Conservation (phyloP, 2,797 vertebrate species). For the Thripadectes ignobilis region DNA sequence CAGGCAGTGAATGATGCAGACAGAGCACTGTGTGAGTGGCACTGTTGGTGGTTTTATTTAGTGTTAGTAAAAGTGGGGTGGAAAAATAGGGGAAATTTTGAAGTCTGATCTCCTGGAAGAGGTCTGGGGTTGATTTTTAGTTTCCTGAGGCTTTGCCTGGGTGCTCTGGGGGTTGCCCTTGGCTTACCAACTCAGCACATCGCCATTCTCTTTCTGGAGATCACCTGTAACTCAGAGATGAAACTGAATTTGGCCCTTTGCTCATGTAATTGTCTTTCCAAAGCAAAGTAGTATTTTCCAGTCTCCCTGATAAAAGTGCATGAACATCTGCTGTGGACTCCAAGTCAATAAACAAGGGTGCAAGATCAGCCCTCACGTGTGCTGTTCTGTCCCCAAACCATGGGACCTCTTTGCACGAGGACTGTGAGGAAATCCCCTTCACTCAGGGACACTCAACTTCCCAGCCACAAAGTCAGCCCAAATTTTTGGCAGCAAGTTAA, state of each 20-base stretch:
- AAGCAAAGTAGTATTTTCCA: neutral
- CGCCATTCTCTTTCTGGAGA: neutral
- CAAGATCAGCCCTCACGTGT: accelerated
- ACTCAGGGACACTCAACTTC: accelerated
- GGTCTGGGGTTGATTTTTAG: neutral
- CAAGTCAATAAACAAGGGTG: neutral
- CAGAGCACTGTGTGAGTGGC: accelerated
- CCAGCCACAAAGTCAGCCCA: neutral
- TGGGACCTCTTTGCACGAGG: accelerated
- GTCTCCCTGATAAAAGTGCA: accelerated
- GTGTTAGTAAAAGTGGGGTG: accelerated
- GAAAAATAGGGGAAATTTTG: neutral
- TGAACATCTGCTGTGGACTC: neutral
- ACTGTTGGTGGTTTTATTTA: neutral
- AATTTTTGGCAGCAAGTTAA: neutral
- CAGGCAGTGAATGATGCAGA: neutral
- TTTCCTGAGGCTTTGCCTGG: neutral
- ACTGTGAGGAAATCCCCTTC: accelerated
- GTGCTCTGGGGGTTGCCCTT: accelerated
- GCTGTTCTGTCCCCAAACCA: neutral
- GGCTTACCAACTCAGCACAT: neutral
- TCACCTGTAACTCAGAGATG: neutral
- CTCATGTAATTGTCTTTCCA: neutral
- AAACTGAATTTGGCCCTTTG: neutral
- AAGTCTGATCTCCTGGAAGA: neutral